Percentiles rank a stretch among this genome's conserved stretches.
Evolutionary conservation across 2,888 invertebrate species (phyloP).

Genomic region (Caenorhabditis parvicauda): DNA sequence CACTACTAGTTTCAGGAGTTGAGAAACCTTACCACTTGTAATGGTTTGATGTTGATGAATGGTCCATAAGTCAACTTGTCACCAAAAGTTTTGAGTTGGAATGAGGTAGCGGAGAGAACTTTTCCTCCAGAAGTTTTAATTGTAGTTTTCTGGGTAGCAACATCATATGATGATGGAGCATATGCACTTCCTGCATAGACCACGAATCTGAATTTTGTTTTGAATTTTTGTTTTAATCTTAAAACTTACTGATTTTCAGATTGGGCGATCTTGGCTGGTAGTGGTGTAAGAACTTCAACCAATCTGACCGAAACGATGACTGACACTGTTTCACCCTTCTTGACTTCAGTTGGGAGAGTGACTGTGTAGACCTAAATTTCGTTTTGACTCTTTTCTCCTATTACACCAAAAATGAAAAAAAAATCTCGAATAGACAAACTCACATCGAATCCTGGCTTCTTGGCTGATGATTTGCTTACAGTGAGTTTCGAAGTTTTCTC

Average conservation of each 20-base stretch:
- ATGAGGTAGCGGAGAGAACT: conserved; percentile 27
- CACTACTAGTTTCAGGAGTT: too few species aligned
- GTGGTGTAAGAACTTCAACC: conserved; percentile 77
- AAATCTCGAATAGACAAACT: neutral
- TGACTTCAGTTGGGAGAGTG: conserved; percentile 39
- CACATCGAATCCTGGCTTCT: conserved; percentile 13
- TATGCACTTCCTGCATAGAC: conserved; percentile 82
- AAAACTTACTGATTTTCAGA: conserved; percentile 77
- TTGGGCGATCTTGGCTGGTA: conserved; percentile 84
- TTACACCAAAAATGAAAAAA: neutral
- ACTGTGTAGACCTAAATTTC: conserved; percentile 38
- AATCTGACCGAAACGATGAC: conserved; percentile 73
- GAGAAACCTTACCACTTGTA: conserved; percentile 63
- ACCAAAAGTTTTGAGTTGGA: too few species aligned
- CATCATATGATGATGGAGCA: conserved; percentile 79
- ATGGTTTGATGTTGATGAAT: conserved; percentile 74
- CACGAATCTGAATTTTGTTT: conserved; percentile 69
- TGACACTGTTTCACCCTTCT: conserved; percentile 42
- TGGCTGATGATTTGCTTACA: conserved; percentile 13
- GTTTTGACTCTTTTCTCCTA: too few species aligned
- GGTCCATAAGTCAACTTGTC: conserved; percentile 90
- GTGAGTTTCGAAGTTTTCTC: too few species aligned
- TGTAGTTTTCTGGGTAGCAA: conserved; percentile 78
- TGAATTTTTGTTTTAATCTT: conserved; percentile 3
- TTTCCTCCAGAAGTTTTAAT: conserved; percentile 67